phyloP scores from a whole-genome alignment of 2,888 invertebrate species.

The Kryphioiulus occultus region DNA sequence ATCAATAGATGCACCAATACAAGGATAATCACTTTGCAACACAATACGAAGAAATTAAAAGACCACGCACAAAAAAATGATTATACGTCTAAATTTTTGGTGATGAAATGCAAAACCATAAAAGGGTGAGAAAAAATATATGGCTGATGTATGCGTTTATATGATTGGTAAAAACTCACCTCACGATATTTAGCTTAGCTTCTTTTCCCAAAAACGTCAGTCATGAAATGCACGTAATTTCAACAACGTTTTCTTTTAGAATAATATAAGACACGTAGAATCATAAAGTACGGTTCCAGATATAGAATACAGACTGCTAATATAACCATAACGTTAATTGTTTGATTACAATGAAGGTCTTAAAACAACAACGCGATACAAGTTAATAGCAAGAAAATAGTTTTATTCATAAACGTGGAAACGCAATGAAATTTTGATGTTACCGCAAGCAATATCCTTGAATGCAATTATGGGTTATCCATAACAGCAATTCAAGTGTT shows the following conservation, averaged over 20 bases:
- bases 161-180: neutral
- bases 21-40: constrained; percentile 1
- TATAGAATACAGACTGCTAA: neutral
- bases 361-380: neutral
- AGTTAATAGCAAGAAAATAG: neutral
- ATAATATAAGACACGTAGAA: neutral
- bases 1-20: neutral
- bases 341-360: neutral
- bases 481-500: neutral
- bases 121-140: neutral
- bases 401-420: neutral
- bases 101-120: neutral
- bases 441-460: neutral
- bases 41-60: neutral
- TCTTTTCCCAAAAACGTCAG: neutral
- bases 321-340: neutral
- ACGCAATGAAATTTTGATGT: neutral
- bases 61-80: neutral
- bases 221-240: neutral
- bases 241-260: neutral
- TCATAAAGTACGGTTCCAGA: neutral
- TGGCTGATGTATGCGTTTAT: neutral
- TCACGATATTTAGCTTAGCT: neutral
- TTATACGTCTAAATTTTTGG: neutral
- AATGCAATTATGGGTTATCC: neutral